Conservation (phyloP, 2,888 invertebrate genomes). For the Volucella bombylans region DNA sequence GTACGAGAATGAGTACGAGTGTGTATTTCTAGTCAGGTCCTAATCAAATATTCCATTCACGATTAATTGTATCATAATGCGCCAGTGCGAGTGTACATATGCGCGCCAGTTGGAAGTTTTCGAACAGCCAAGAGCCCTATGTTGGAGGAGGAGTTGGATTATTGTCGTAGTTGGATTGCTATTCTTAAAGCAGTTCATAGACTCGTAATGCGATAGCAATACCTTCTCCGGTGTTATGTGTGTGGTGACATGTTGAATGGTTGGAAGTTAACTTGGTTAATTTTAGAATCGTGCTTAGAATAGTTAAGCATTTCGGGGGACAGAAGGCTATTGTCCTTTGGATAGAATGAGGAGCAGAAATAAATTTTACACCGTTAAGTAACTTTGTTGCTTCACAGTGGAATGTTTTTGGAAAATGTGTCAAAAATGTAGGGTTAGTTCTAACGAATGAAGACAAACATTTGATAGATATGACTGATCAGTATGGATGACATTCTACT, state of each 20-base stretch:
- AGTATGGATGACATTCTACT: too few relatives aligned
- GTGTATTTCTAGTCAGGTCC: constrained; percentile 32
- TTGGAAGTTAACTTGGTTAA: constrained; percentile 46
- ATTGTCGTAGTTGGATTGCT: constrained; percentile 52
- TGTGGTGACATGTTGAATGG: constrained; percentile 27
- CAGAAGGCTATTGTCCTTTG: constrained; percentile 47
- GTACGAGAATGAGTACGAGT: too few relatives aligned
- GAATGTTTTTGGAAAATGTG: too few relatives aligned
- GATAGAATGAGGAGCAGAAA: neutral
- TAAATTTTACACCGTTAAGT: constrained; percentile 20
- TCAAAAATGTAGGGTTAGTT: too few relatives aligned
- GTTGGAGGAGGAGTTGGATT: constrained; percentile 7
- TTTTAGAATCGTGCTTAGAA: constrained; percentile 37
- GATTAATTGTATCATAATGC: constrained; percentile 73
- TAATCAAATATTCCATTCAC: constrained; percentile 73
- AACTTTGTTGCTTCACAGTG: neutral
- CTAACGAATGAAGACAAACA: too few relatives aligned
- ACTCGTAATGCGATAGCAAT: constrained; percentile 48
- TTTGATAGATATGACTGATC: too few relatives aligned
- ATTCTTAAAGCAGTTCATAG: constrained; percentile 42
- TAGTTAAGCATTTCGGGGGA: neutral
- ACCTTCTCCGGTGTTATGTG: constrained; percentile 7
- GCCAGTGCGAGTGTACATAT: neutral
- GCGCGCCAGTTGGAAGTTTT: neutral
- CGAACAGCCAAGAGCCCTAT: constrained; percentile 12